Evolutionary conservation across 53 echinoderm and acorn worm genomes (phyloP).

Genomic region (Luidia sarsii): DNA sequence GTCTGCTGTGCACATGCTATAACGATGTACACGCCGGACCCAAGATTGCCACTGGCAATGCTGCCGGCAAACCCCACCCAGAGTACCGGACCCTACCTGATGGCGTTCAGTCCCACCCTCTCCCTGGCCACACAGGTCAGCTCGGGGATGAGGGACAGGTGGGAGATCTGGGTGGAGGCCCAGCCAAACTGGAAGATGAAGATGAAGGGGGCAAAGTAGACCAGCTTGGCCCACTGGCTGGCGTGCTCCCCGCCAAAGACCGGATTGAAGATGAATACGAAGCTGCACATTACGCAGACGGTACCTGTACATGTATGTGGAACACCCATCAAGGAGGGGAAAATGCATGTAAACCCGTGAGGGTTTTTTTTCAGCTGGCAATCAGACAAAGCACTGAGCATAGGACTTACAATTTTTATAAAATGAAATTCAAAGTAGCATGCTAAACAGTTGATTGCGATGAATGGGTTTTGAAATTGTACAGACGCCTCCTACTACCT

Average conservation of each 20-base stretch:
- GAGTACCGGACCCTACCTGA: too few relatives aligned
- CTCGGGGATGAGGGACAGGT: constrained; percentile 92
- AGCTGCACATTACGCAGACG: constrained; percentile 70
- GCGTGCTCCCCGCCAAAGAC: constrained; percentile 58
- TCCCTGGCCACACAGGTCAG: constrained; percentile 69
- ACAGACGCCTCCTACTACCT: too few relatives aligned
- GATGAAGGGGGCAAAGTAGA: constrained; percentile 92
- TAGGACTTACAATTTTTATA: too few relatives aligned
- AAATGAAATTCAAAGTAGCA: too few relatives aligned
- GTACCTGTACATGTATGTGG: too few relatives aligned
- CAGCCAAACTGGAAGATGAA: constrained; percentile 98
- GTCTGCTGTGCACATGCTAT: too few relatives aligned
- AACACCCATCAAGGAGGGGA: too few relatives aligned
- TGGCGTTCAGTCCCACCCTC: constrained; percentile 87
- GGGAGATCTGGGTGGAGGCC: constrained; percentile 96
- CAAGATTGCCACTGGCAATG: neutral
- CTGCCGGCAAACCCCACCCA: neutral
- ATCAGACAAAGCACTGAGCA: too few relatives aligned
- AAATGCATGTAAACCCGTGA: too few relatives aligned
- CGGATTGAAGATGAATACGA: constrained; percentile 81
- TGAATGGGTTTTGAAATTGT: too few relatives aligned
- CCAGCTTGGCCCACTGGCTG: constrained; percentile 69
- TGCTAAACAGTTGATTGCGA: too few relatives aligned
- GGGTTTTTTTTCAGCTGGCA: too few relatives aligned
- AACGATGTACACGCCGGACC: neutral